These are phyloP conservation scores for Hycleus cichorii DNA, from an alignment of 1,140 invertebrate genomes.

Conservation along the genomic window DNA sequence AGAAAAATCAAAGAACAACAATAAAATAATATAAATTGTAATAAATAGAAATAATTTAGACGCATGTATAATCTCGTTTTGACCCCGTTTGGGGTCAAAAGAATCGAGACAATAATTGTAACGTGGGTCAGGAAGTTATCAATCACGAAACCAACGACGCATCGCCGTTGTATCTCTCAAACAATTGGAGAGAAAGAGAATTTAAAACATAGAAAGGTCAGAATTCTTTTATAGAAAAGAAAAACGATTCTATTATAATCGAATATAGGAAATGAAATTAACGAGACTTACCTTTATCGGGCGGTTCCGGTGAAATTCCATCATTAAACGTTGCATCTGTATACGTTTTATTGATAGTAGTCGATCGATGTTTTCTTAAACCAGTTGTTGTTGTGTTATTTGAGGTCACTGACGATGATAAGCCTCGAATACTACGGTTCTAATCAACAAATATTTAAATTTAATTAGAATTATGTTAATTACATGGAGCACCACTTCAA, in stretches of 20 bases:
- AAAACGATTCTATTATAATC: too few relatives aligned
- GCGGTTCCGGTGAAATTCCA: conserved; percentile 13
- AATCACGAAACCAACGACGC: conserved; percentile 1
- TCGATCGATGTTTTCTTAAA: conserved; percentile 8
- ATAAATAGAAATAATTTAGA: too few relatives aligned
- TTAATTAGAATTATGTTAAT: conserved; percentile 3
- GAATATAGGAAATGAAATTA: neutral
- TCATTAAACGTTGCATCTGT: neutral
- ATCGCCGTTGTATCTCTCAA: neutral
- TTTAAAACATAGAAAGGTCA: too few relatives aligned
- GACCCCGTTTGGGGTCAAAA: conserved; percentile 6
- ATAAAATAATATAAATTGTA: too few relatives aligned
- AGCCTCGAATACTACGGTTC: conserved; percentile 10
- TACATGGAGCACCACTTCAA: too few relatives aligned
- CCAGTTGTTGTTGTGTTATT: conserved; percentile 1
- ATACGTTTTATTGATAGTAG: too few relatives aligned
- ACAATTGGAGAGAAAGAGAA: too few relatives aligned
- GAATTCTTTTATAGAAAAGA: too few relatives aligned
- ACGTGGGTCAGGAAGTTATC: conserved; percentile 13
- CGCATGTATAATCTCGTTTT: neutral
- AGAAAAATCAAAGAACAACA: too few relatives aligned
- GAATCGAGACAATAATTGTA: conserved; percentile 11
- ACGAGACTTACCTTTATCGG: conserved; percentile 9
- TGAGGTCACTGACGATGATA: conserved; percentile 7
- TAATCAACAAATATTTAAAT: conserved; percentile 6